These are phyloP conservation scores for Hypomesus transpacificus DNA, from an alignment of 2,113 vertebrate genomes.

Conservation along the genomic window DNA sequence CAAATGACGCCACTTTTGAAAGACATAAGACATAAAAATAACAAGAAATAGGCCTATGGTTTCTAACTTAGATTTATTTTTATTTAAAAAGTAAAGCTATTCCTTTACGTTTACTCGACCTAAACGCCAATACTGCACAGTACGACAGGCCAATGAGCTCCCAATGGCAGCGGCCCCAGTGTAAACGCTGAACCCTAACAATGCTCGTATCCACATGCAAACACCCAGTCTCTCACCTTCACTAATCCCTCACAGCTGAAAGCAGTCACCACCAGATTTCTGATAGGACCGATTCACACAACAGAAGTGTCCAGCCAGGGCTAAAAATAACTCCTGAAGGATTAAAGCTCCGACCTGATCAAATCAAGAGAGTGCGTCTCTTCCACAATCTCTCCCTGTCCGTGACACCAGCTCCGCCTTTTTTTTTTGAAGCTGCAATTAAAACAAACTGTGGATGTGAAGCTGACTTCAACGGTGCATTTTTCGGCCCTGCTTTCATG, in stretches of 20 bases:
- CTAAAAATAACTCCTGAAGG: conserved; percentile 59
- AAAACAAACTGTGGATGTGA: conserved; percentile 45
- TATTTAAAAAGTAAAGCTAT: too few relatives aligned
- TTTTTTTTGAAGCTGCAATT: conserved; percentile 36
- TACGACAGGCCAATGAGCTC: conserved; percentile 28
- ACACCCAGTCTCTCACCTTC: conserved; percentile 47
- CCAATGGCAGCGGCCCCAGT: conserved; percentile 27
- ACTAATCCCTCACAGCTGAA: conserved; percentile 64
- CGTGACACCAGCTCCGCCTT: conserved; percentile 24
- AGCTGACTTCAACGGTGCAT: conserved; percentile 29
- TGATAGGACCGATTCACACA: conserved; percentile 9
- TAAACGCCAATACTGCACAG: conserved; percentile 39
- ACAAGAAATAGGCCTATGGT: too few relatives aligned
- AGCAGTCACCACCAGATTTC: conserved; percentile 43
- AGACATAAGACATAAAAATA: too few relatives aligned
- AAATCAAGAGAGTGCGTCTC: conserved; percentile 31
- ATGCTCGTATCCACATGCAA: conserved; percentile 46
- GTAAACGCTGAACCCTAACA: background rate
- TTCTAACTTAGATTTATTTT: too few relatives aligned
- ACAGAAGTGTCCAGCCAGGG: conserved; percentile 24
- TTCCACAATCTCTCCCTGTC: background rate
- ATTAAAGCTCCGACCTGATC: conserved; percentile 29
- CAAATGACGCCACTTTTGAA: too few relatives aligned
- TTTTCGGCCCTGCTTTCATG: conserved; percentile 41
- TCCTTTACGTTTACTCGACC: conserved; percentile 34